phyloP scores from a whole-genome alignment of 2,113 vertebrate species.

The Callorhinus ursinus region DNA sequence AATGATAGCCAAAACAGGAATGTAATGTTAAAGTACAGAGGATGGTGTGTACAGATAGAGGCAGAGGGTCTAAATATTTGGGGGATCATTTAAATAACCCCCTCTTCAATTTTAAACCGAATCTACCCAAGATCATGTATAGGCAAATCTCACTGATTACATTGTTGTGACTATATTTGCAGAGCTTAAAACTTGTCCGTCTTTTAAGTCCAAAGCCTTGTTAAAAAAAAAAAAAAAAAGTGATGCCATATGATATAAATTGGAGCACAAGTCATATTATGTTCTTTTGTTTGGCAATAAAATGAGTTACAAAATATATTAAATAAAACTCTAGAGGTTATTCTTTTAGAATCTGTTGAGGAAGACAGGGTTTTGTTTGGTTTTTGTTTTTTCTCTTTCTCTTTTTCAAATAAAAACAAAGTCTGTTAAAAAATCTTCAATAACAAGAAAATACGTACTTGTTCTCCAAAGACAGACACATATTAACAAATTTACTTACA shows the following conservation, averaged over 20 bases:
- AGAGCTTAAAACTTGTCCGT: not conserved
- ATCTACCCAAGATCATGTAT: not conserved
- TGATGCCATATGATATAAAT: not conserved
- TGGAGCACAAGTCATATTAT: not conserved
- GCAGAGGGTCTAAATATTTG: not conserved
- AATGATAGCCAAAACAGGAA: not conserved
- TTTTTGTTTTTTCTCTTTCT: not conserved
- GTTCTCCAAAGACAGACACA: constrained; percentile 3
- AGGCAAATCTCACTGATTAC: not conserved
- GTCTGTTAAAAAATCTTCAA: not conserved
- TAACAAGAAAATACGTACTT: not conserved
- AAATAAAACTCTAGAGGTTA: not conserved
- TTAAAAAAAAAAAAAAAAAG: not conserved
- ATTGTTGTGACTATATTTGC: not conserved
- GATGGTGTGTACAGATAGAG: not conserved
- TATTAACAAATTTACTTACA: constrained; percentile 18
- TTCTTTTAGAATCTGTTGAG: not conserved
- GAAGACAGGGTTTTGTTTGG: not conserved
- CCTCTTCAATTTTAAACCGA: not conserved
- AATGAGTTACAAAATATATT: not conserved
- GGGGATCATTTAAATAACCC: not conserved
- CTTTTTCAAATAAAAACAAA: constrained; percentile 37
- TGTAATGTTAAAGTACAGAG: not conserved
- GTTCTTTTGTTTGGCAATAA: constrained; percentile 14
- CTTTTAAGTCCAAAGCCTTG: not conserved